These are phyloP conservation scores for Parnassius mnemosyne DNA, from an alignment of 2,888 invertebrate genomes.

Conservation along the genomic window DNA sequence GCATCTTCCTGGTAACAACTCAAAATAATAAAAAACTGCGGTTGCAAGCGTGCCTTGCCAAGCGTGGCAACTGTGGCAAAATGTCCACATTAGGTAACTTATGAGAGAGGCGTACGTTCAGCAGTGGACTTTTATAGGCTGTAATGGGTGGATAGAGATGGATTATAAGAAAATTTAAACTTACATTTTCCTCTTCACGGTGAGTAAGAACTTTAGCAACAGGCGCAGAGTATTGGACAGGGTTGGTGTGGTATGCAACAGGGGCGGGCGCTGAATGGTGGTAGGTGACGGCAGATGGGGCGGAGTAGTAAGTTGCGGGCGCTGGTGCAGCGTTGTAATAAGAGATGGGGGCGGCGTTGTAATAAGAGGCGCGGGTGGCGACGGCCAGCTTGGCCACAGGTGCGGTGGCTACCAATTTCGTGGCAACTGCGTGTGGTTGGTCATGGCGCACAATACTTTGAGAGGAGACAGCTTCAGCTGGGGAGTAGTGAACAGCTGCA, in stretches of 20 bases:
- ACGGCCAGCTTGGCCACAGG: conserved; percentile 36
- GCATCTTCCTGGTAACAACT: too few relatives aligned
- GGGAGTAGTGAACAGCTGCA: conserved; percentile 56
- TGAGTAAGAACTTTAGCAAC: too few relatives aligned
- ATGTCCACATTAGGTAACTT: too few relatives aligned
- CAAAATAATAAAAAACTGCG: too few relatives aligned
- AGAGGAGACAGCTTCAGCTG: conserved; percentile 54
- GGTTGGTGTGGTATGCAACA: conserved; percentile 32
- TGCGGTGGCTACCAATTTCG: conserved; percentile 39
- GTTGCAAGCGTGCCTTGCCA: too few relatives aligned
- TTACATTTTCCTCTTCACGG: too few relatives aligned
- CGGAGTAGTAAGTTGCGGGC: conserved; percentile 33
- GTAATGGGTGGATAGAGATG: too few relatives aligned
- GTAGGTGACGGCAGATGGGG: conserved; percentile 10
- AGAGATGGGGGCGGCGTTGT: conserved; percentile 35
- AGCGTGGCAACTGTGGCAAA: too few relatives aligned
- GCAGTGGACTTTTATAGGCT: too few relatives aligned
- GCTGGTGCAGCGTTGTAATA: conserved; percentile 9
- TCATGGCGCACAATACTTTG: conserved; percentile 58
- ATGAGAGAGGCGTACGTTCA: too few relatives aligned
- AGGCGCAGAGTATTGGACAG: conserved; percentile 29
- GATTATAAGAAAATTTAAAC: too few relatives aligned
- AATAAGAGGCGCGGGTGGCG: conserved; percentile 45
- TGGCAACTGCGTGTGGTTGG: conserved; percentile 43
- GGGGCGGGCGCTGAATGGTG: too few relatives aligned